phyloP scores from a whole-genome alignment of 2,888 invertebrate genomes.

The Standfussiana lucernea region DNA sequence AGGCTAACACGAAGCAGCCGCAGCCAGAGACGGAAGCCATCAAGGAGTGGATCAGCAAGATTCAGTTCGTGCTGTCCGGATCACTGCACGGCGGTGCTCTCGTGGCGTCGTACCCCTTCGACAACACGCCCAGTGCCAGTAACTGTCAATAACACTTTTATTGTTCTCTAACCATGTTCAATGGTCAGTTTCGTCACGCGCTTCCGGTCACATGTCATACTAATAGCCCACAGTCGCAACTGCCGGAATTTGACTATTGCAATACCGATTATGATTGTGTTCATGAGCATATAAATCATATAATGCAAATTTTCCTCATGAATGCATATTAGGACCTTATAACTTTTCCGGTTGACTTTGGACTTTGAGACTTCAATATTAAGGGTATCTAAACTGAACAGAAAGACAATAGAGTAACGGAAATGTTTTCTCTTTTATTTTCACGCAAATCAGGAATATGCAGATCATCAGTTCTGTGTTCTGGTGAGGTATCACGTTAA shows the following conservation, averaged over 20 bases:
- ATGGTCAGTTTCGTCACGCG: constrained; percentile 37
- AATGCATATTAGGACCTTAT: background rate
- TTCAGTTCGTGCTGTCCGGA: constrained; percentile 98
- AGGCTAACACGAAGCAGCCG: constrained; percentile 95
- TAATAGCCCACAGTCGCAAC: constrained; percentile 13
- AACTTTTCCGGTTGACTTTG: background rate
- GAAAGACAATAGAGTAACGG: constrained; percentile 1
- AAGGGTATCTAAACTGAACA: background rate
- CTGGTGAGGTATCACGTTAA: constrained; percentile 90
- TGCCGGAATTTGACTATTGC: constrained; percentile 24
- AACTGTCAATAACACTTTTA: constrained; percentile 79
- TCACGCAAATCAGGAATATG: constrained; percentile 92
- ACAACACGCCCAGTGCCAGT: constrained; percentile 98
- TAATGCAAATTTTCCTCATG: constrained; percentile 11
- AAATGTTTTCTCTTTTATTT: constrained; percentile 68
- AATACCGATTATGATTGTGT: constrained; percentile 14
- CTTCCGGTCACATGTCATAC: constrained; percentile 51
- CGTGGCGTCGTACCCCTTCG: constrained; percentile 99
- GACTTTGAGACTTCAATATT: background rate
- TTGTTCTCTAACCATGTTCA: constrained; percentile 34
- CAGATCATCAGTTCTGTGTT: constrained; percentile 93
- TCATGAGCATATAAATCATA: constrained; percentile 13
- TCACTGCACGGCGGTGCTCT: constrained; percentile 98
- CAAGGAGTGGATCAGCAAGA: constrained; percentile 98
- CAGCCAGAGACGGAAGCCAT: constrained; percentile 99